These are phyloP conservation scores for Hydrozoanthus tunicans DNA, from an alignment of 64 coral and sea anemone genomes.

Conservation along the genomic window DNA sequence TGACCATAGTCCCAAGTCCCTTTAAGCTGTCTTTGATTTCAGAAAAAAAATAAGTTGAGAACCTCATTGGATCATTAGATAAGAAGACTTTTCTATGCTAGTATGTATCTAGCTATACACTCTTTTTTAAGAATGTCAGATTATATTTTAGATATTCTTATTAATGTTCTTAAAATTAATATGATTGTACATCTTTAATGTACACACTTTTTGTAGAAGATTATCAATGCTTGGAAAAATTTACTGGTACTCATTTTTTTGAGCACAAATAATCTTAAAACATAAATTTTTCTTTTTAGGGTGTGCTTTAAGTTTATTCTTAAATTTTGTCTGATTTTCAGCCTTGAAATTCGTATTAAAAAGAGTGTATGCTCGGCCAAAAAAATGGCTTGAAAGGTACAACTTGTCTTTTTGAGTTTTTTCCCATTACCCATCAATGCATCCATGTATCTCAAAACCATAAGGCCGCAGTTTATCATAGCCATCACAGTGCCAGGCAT, in stretches of 20 bases:
- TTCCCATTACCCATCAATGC: slow-evolving; percentile 39
- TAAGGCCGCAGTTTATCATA: slow-evolving; percentile 28
- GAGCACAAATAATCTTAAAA: too few species aligned
- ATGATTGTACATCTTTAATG: background rate
- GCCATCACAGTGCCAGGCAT: slow-evolving; percentile 13
- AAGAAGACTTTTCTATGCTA: background rate
- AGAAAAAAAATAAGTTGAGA: background rate
- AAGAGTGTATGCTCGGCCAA: background rate
- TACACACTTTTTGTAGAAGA: too few species aligned
- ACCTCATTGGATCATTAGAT: background rate
- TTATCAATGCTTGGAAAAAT: too few species aligned
- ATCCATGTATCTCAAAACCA: slow-evolving; percentile 50
- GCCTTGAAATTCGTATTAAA: background rate
- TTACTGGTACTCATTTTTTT: too few species aligned
- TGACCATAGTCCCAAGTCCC: background rate
- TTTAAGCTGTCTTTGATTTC: background rate
- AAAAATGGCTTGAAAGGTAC: background rate
- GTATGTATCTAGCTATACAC: slow-evolving; percentile 1
- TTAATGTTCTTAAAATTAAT: background rate
- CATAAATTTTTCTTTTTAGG: too few species aligned
- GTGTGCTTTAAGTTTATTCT: too few species aligned
- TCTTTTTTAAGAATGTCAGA: background rate
- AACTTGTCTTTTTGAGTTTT: background rate
- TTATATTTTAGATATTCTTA: background rate
- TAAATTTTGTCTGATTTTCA: too few species aligned